These are phyloP conservation scores for Polylopha cassiicola DNA, from an alignment of 2,888 invertebrate genomes.

Conservation along the genomic window DNA sequence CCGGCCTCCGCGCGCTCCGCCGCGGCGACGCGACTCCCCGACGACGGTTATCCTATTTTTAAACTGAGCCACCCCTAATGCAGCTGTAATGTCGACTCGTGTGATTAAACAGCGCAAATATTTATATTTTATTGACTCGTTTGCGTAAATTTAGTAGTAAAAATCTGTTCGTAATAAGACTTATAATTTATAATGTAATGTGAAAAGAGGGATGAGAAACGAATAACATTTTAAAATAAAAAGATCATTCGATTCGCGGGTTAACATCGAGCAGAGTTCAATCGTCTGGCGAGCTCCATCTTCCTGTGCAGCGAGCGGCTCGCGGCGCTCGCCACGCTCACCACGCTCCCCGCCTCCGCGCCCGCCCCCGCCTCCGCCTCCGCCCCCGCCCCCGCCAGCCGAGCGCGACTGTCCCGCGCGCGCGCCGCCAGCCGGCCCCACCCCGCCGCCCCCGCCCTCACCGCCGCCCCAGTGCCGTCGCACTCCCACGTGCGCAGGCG, in stretches of 20 bases:
- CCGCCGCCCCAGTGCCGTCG: conserved; percentile 13
- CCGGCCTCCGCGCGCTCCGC: too few species aligned
- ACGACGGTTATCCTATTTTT: too few species aligned
- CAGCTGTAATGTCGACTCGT: too few species aligned
- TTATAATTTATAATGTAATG: background rate
- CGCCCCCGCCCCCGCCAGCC: conserved; percentile 5
- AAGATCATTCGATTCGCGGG: background rate
- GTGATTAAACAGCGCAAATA: too few species aligned
- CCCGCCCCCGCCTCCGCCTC: conserved; percentile 18
- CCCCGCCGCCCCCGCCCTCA: conserved; percentile 1
- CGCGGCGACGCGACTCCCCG: background rate
- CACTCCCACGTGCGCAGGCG: conserved; percentile 42
- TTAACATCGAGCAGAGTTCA: too few species aligned
- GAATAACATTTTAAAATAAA: conserved; percentile 1
- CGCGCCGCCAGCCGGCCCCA: conserved; percentile 18
- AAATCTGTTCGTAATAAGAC: too few species aligned
- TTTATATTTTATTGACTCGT: too few species aligned
- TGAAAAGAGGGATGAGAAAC: background rate
- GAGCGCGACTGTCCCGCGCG: conserved; percentile 5
- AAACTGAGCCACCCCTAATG: too few species aligned
- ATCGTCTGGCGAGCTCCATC: conserved; percentile 1
- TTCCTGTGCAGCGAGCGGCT: conserved; percentile 5
- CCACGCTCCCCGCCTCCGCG: background rate
- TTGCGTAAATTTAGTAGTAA: too few species aligned
- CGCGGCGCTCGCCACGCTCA: background rate